Percentiles rank a stretch among this genome's conserved stretches.
Evolutionary conservation across 2,888 invertebrate species (phyloP).

Genomic region (Rhamphomyia laevipes): DNA sequence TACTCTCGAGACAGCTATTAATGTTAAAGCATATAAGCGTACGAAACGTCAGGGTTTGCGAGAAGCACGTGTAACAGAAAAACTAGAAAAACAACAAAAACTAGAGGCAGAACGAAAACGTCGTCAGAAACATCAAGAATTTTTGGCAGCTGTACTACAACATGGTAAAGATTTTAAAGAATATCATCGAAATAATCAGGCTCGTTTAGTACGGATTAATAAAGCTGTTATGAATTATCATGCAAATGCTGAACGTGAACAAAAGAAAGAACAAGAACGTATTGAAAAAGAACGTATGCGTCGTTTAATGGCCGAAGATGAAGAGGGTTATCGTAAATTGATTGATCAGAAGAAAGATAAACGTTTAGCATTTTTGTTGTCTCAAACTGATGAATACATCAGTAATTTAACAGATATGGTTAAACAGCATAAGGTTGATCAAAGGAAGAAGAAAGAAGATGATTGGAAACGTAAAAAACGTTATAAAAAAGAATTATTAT

Average conservation of each 20-base stretch:
- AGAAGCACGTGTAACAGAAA: conserved; percentile 96
- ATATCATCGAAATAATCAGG: conserved; percentile 84
- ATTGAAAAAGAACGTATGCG: conserved; percentile 99
- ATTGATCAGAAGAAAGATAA: conserved; percentile 99
- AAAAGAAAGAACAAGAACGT: conserved; percentile 98
- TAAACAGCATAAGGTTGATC: conserved; percentile 88
- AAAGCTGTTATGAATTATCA: conserved; percentile 95
- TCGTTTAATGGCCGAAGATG: conserved; percentile 98
- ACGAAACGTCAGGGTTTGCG: conserved; percentile 92
- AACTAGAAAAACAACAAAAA: conserved; percentile 97
- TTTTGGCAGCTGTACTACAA: conserved; percentile 87
- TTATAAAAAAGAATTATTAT: conserved; percentile 54
- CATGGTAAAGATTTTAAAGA: conserved; percentile 98
- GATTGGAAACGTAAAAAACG: conserved; percentile 71
- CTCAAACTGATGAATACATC: conserved; percentile 98
- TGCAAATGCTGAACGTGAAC: conserved; percentile 96
- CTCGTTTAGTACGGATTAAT: conserved; percentile 79
- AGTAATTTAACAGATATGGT: conserved; percentile 95
- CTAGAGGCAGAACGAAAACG: conserved; percentile 94
- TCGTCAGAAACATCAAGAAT: conserved; percentile 98
- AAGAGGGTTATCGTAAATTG: conserved; percentile 97
- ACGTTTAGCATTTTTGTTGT: conserved; percentile 89
- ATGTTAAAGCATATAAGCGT: conserved; percentile 94
- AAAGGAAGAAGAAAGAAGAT: conserved; percentile 78
- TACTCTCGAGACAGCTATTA: conserved; percentile 91